Base-by-base conservation (phyloP, 2,113 vertebrate species). In the Cyrtonyx montezumae region DNA sequence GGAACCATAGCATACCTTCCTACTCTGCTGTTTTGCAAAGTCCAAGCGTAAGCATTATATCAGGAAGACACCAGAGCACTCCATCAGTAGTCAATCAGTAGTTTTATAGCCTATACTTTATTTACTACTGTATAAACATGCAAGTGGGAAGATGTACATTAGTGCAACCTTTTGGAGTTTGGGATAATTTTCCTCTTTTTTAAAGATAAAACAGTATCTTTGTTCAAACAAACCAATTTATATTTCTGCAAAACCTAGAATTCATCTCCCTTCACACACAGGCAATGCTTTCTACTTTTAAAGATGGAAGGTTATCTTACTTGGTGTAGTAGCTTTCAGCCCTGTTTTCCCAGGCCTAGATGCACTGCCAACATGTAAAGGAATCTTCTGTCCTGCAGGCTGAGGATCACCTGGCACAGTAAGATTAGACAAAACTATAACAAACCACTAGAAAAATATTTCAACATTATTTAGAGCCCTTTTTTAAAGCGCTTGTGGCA, bases 261-360 rank as follows among this genome's bases (percentile, higher is more conserved):
- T 42, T 19, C 5, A 61, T 28, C 14, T 65, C 22, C 26, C 34
- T 80, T 90, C 56, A 34, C 11, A 36, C 32, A 36, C 7, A 51
- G 5, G 9, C 28, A 69, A 26, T 8, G 58, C 2, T 14, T 42
- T 36, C 10, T 75, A 4, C 53, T 79, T 30, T 34, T 43, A 16
- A 32, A 75, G 56, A 20, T 4, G 11, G 18, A 3, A 23, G 9
- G 46, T 36, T 22, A 45, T 95, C 98, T 98, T 98, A 99, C 99
- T 99, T 22, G 99, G 99, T 36, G 99, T 99, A 42, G 96, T 94
- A 3, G 96, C 95, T 91, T 97, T 97, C 73, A 96, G 40, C 87
- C 90, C 70, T 19, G 32, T 82, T 91, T 95, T 98, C 56, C 66
- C 84, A 63, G 97, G 74, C 95, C 97, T 96, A 77, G 96, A 67